Evolutionary conservation across 2,797 vertebrate genomes (phyloP), one percentile per base, ranked within the genome.

Genomic region (Hydrocynus forskahlii): DNA sequence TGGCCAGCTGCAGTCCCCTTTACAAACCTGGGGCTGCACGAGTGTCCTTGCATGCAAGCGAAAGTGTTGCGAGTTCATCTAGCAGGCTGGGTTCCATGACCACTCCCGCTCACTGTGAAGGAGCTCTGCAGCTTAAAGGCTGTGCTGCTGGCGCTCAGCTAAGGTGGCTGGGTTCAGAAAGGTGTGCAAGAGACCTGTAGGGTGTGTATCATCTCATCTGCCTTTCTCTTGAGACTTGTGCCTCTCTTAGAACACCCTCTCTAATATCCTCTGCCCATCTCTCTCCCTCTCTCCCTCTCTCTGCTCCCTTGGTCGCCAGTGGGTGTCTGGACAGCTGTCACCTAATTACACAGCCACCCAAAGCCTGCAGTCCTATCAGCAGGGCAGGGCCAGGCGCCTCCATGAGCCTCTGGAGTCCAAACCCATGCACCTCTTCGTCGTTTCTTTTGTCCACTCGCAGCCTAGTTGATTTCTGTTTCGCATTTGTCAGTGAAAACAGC

Each of bases 291-390:
- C 62, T 77, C 57, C 70, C 38, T 78, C 55, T 81, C 73, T 70
- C 64, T 67, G 81, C 80, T 59, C 43, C 66, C 66, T 35, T 57
- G 38, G 73, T 74, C 29, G 74, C 78, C 83, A 75, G 83, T 80
- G 79, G 86, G 82, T 80, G 82, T 82, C 86, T 87, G 86, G 87
- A 82, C 86, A 87, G 86, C 86, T 89, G 86, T 87, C 79, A 77
- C 78, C 84, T 87, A 89, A 87, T 89, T 87, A 89, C 78, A 23
- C 77, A 82, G 83, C 86, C 81, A 79, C 84, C 84, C 82, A 81
- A 85, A 81, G 75, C 81, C 76, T 75, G 76, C 85, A 76, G 78
- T 71, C 68, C 83, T 86, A 78, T 86, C 76, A 76, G 57, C 78
- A 66, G 63, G 81, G 57, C 75, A 17, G 74, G 76, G 35, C 76